Evolutionary conservation across 2,113 vertebrate genomes (phyloP).

Genomic region (Rana temporaria): DNA sequence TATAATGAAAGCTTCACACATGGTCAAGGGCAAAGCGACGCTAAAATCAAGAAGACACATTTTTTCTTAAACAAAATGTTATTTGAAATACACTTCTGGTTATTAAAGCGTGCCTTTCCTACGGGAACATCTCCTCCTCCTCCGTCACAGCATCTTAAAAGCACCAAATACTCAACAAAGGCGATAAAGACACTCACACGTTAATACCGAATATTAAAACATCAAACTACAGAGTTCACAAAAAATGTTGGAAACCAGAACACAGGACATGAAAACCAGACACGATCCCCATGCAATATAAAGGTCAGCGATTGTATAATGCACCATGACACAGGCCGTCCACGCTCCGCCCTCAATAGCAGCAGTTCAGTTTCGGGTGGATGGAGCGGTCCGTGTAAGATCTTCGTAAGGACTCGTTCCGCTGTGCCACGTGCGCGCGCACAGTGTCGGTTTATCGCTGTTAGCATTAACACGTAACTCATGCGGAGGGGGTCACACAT

Average conservation of each 20-base stretch:
- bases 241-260: constrained; percentile 44
- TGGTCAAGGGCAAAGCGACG: neutral
- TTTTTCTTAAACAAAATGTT: constrained; percentile 40
- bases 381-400: neutral
- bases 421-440: constrained; percentile 10
- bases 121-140: neutral
- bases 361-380: constrained; percentile 12
- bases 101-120: neutral
- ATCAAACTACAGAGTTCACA: constrained; percentile 48
- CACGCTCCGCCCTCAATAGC: constrained; percentile 2
- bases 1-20: too few relatives aligned
- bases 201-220: constrained; percentile 42
- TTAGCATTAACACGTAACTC: neutral
- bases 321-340: constrained; percentile 44
- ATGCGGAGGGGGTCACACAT: constrained; percentile 12
- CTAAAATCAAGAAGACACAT: neutral
- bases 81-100: constrained; percentile 9
- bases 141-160: neutral
- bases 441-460: constrained; percentile 16
- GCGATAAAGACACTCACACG: constrained; percentile 24
- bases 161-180: constrained; percentile 25
- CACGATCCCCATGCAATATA: constrained; percentile 52
- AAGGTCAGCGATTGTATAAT: constrained; percentile 42
- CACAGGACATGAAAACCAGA: constrained; percentile 53
- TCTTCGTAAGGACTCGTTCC: neutral